Evolutionary conservation across 2,113 vertebrate genomes (phyloP), one percentile per base, ranked within the genome.

Genomic region (Herpailurus yagouaroundi): DNA sequence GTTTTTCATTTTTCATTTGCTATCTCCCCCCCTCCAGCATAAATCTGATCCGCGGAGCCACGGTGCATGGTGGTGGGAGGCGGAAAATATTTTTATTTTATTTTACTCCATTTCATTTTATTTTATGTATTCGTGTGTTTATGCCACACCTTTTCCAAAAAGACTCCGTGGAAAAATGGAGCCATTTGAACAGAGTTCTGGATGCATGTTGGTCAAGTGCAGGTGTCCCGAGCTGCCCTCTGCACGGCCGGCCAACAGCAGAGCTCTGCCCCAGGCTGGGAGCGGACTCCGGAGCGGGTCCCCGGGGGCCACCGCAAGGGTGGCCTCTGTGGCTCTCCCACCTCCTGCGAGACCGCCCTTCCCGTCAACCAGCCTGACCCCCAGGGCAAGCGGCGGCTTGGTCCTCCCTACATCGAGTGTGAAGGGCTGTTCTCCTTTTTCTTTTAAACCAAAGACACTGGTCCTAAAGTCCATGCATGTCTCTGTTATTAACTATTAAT

Each of bases 1-100:
- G 97, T 98, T 98, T 97, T 98, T 96, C 97, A 98, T 97, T 97
- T 97, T 95, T 97, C 93, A 96, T 57, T 71, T 68, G 90, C 25
- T 94, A 90, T 97, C 97, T 97, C 31, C 77, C 33, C 33, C 52
- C 94, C 74, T 48, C 7, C 83, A 18, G 93, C 94, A 97, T 98
- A 94, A 97, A 97, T 97, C 94, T 92, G 92, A 66, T 3, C 33
- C 12, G 0, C 1, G 2, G 63, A 94, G 91, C 41, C 11, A 1
- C 0, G 2, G 73, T 2, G 27, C 79, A 76, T 38, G 95, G 85
- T 19, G 41, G 77, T 2, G 36, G 93, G 80, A 68, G 91, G 79
- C 4, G 68, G 87, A 33, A 15, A 92, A 74, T 36, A 11, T 14
- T 38, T 93, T 90, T 29, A 27, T 74, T 92, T 96, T 38, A 63